phyloP scores from a whole-genome alignment of 2,113 vertebrate species.

The Tringa solitaria region DNA sequence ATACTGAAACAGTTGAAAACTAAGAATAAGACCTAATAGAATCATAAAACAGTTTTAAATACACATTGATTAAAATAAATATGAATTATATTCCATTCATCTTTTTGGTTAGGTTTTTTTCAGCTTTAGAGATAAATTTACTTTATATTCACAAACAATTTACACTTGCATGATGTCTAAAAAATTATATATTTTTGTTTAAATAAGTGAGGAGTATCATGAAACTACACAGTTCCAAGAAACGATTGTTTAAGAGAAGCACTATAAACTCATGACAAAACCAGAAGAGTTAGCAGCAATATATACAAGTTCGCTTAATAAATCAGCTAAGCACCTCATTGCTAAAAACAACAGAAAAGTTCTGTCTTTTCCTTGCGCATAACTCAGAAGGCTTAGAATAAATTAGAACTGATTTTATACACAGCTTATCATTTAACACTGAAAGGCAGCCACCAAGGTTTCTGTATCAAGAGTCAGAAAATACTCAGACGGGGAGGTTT shows the following conservation, averaged over 20 bases:
- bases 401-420: not conserved
- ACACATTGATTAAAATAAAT: not conserved
- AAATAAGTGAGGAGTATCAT: not conserved
- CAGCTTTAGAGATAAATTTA: not conserved
- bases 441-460: not conserved
- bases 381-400: constrained; percentile 23
- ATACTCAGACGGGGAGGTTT: not conserved
- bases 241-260: constrained; percentile 2
- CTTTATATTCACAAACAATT: constrained; percentile 25
- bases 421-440: not conserved
- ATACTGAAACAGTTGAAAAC: not conserved
- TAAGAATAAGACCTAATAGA: not conserved
- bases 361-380: constrained; percentile 4
- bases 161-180: not conserved
- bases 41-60: not conserved
- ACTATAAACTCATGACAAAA: constrained; percentile 26
- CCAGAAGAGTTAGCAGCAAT: constrained; percentile 18
- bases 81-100: not conserved
- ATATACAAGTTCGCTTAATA: not conserved
- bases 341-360: constrained; percentile 31
- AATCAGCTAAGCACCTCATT: constrained; percentile 48
- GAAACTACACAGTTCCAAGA: constrained; percentile 21
- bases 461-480: not conserved
- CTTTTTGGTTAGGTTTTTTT: not conserved
- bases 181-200: constrained; percentile 26